phyloP scores from a whole-genome alignment of 2,113 vertebrate genomes.

The Mormoops blainvillei region DNA sequence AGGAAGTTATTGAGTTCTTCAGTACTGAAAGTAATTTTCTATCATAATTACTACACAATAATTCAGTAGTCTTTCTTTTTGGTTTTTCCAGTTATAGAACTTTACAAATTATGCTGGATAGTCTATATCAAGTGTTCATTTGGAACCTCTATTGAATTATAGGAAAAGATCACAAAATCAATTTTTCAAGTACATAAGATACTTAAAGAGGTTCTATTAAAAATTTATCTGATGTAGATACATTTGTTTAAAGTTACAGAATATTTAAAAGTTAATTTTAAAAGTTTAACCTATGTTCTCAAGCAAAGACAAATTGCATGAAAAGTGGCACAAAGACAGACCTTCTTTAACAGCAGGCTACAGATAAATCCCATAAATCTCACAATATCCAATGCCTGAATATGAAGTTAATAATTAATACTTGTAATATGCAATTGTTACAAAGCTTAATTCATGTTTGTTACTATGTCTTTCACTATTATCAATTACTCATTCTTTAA shows the following conservation, averaged over 20 bases:
- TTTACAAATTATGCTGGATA: neutral
- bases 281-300: neutral
- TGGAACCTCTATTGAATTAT: neutral
- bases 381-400: neutral
- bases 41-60: neutral
- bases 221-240: neutral
- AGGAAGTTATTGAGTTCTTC: neutral
- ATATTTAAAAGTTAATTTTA: neutral
- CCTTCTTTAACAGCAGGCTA: neutral
- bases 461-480: neutral
- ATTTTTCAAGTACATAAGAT: neutral
- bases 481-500: neutral
- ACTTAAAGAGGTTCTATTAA: neutral
- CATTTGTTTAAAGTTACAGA: conserved; percentile 6
- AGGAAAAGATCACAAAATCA: neutral
- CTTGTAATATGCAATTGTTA: neutral
- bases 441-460: neutral
- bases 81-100: neutral
- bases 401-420: neutral
- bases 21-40: neutral
- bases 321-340: neutral
- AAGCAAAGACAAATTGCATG: neutral
- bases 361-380: neutral
- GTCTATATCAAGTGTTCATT: neutral
- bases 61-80: neutral